Conservation (phyloP, 2,113 vertebrate species). For the Numenius arquata region DNA sequence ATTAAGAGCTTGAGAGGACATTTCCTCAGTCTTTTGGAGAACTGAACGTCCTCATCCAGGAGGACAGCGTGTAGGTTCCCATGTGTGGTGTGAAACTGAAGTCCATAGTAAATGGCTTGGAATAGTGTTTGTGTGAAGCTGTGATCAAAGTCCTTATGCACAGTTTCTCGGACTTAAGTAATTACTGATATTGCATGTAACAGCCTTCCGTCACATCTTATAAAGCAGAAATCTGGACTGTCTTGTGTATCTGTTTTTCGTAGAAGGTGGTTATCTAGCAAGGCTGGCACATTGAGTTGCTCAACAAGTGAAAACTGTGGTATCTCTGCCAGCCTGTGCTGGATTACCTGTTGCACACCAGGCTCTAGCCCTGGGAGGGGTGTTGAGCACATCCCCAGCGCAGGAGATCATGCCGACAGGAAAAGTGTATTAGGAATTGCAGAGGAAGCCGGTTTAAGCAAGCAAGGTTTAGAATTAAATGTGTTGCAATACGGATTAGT, state of each 20-base stretch:
- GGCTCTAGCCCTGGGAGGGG: not conserved
- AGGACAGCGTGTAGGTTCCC: accelerated
- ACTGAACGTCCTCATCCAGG: not conserved
- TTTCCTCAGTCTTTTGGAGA: not conserved
- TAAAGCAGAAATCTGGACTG: not conserved
- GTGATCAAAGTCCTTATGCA: not conserved
- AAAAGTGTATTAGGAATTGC: not conserved
- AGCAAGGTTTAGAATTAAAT: not conserved
- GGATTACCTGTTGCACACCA: not conserved
- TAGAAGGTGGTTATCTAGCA: not conserved
- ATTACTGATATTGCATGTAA: not conserved
- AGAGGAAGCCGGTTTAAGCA: not conserved
- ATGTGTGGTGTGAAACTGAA: not conserved
- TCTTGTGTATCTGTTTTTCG: not conserved
- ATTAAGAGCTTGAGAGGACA: not conserved
- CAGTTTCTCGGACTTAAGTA: not conserved
- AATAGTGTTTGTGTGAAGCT: not conserved
- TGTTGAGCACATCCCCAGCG: not conserved
- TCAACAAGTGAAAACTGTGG: not conserved
- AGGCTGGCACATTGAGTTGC: not conserved
- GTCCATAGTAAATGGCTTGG: not conserved
- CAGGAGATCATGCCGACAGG: accelerated
- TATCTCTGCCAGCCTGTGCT: not conserved
- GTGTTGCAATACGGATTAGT: not conserved
- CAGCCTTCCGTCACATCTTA: not conserved